Evolutionary conservation across 2,888 invertebrate genomes (phyloP).

Genomic region (Phortica magna): DNA sequence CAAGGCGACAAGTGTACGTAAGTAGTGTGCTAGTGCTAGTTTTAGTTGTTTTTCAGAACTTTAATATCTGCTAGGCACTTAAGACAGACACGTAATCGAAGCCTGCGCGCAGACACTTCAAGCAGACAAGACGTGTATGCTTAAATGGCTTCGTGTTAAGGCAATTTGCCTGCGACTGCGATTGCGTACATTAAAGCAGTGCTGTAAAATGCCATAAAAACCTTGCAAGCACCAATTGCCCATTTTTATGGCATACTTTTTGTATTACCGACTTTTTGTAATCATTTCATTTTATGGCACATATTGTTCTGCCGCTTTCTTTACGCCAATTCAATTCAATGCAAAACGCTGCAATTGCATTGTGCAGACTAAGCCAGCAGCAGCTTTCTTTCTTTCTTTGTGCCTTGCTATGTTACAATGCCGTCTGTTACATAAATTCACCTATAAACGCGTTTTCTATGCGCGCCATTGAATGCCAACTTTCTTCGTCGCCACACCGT

Average conservation of each 20-base stretch:
- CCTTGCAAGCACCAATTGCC: background rate
- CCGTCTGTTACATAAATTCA: too few species aligned
- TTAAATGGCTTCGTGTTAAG: conserved; percentile 21
- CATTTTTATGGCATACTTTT: too few species aligned
- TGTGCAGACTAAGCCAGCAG: too few species aligned
- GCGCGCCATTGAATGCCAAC: background rate
- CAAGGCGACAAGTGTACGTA: conserved; percentile 5
- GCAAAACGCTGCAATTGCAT: too few species aligned
- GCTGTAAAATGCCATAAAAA: conserved; percentile 12
- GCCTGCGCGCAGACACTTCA: conserved; percentile 28
- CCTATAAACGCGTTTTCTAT: background rate
- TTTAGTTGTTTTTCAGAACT: conserved; percentile 47
- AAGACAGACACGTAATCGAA: conserved; percentile 53
- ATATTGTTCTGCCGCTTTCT: too few species aligned
- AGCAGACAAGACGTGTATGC: background rate
- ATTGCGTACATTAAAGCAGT: background rate
- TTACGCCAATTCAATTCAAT: too few species aligned
- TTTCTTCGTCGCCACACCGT: background rate
- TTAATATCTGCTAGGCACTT: conserved; percentile 62
- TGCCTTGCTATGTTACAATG: too few species aligned
- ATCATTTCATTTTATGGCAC: too few species aligned
- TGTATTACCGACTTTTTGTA: too few species aligned
- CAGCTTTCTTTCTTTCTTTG: too few species aligned
- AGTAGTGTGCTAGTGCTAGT: background rate
- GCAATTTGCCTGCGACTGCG: background rate